phyloP scores from a whole-genome alignment of 1,140 invertebrate genomes.

The Trachelipus rathkii region DNA sequence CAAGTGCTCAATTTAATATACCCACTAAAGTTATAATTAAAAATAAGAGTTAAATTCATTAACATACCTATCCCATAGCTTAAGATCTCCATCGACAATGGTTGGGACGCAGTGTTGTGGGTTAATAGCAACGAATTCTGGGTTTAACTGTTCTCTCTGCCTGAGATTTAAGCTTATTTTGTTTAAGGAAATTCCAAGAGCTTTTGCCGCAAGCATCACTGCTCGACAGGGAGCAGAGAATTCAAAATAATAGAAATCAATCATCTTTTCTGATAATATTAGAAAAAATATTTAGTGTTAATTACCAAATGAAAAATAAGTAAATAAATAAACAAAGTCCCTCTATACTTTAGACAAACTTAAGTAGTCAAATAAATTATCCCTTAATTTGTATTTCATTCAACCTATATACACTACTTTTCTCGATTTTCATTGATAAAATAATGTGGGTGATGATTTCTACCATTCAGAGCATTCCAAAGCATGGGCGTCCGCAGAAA shows the following conservation, averaged over 20 bases:
- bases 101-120: conserved; percentile 42
- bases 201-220: conserved; percentile 41
- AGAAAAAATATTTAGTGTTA: no score
- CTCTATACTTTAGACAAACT: no score
- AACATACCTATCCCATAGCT: conserved; percentile 36
- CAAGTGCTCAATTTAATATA: not conserved
- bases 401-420: no score
- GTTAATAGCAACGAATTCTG: conserved; percentile 46
- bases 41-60: not conserved
- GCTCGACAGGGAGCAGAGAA: conserved; percentile 46
- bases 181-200: conserved; percentile 42
- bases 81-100: conserved; percentile 35
- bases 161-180: conserved; percentile 42
- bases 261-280: not conserved
- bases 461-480: no score
- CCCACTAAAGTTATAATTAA: not conserved
- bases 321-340: no score
- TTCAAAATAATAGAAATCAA: conserved; percentile 38
- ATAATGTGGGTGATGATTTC: no score
- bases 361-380: no score
- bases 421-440: no score
- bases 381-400: no score
- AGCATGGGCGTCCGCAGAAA: no score
- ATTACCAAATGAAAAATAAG: no score
- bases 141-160: conserved; percentile 41